Conservation (phyloP, 2,113 vertebrate species). For the Albula glossodonta region DNA sequence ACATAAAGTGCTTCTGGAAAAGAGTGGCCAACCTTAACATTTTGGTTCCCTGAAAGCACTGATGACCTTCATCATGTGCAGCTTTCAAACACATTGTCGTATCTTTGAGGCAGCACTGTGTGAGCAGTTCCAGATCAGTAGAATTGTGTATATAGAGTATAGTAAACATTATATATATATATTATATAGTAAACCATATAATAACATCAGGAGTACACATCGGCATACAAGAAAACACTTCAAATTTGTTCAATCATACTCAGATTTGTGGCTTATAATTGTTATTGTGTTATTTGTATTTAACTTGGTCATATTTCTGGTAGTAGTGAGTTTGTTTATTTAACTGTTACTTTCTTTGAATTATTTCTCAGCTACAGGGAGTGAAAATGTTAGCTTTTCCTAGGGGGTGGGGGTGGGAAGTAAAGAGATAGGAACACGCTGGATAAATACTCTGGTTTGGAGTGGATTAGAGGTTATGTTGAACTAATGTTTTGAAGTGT, state of each 20-base stretch:
- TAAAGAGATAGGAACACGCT: neutral
- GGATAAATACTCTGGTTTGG: conserved; percentile 45
- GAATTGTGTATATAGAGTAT: neutral
- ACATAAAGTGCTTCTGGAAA: conserved; percentile 91
- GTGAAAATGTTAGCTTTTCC: neutral
- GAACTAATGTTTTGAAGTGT: conserved; percentile 59
- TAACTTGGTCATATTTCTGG: too few species aligned
- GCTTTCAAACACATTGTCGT: neutral
- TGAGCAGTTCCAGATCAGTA: neutral
- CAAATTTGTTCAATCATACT: too few species aligned
- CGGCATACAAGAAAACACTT: too few species aligned
- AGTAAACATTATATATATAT: neutral
- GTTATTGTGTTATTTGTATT: too few species aligned
- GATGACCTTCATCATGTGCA: neutral
- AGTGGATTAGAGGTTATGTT: conserved; percentile 60
- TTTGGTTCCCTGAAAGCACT: neutral
- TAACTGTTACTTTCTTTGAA: too few species aligned
- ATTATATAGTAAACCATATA: neutral
- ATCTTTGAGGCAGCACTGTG: neutral
- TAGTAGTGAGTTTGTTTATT: too few species aligned
- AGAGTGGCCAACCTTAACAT: conserved; percentile 48
- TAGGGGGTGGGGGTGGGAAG: too few species aligned
- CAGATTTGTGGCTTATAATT: too few species aligned
- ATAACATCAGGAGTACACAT: too few species aligned
- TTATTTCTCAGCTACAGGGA: too few species aligned